These are phyloP conservation scores for Lucilia cuprina DNA, from an alignment of 1,140 invertebrate genomes.

Conservation along the genomic window DNA sequence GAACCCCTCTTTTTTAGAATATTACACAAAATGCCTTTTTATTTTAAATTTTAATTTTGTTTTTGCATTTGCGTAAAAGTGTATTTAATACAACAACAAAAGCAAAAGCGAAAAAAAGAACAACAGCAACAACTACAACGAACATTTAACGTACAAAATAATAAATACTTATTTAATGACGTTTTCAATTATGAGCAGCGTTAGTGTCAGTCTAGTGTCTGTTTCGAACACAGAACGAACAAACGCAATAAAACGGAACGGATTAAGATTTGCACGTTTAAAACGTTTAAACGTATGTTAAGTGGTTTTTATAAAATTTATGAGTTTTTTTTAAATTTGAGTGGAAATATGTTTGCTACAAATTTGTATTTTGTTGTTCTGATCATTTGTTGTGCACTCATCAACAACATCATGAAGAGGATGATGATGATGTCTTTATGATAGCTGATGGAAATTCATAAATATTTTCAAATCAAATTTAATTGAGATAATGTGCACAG, in stretches of 20 bases:
- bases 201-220: conserved; percentile 28
- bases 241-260: background rate
- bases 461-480: background rate
- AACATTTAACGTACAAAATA: conserved; percentile 1
- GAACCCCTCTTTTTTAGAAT: background rate
- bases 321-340: too few species aligned
- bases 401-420: background rate
- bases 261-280: background rate
- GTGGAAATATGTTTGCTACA: background rate
- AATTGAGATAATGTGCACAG: background rate
- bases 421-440: background rate
- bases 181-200: conserved; percentile 13
- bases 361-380: background rate
- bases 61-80: background rate
- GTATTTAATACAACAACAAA: background rate
- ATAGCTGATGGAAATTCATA: background rate
- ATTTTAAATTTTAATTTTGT: background rate
- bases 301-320: too few species aligned
- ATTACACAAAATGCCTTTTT: background rate
- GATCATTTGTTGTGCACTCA: background rate
- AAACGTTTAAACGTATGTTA: too few species aligned
- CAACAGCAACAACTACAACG: background rate
- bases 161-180: conserved; percentile 22
- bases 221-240: background rate
- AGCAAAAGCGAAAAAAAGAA: background rate